Evolutionary conservation across 2,797 vertebrate genomes (phyloP).

Genomic region (Sebastes baramenuke): DNA sequence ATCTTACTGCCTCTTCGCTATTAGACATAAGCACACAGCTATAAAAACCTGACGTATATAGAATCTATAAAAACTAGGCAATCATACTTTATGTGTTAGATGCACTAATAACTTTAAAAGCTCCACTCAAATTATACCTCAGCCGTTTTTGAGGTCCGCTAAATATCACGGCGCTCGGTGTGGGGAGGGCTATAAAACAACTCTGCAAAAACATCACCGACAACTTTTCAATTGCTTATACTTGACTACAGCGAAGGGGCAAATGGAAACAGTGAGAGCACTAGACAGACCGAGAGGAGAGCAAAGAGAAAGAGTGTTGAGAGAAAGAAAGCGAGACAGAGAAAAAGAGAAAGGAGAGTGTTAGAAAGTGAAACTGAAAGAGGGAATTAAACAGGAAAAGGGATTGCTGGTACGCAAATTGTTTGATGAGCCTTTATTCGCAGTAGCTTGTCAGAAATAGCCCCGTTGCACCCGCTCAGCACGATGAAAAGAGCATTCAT

Average conservation of each 20-base stretch:
- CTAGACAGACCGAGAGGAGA: not conserved
- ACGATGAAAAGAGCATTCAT: conserved; percentile 25
- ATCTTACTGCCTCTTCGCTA: conserved; percentile 1
- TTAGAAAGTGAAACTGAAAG: not conserved
- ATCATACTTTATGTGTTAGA: conserved; percentile 41
- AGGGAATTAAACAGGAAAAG: conserved; percentile 9
- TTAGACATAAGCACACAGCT: conserved; percentile 25
- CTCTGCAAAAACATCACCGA: conserved; percentile 42
- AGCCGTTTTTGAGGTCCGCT: conserved; percentile 7
- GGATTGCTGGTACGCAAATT: not conserved
- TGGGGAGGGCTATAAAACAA: conserved; percentile 22
- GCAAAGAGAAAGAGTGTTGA: not conserved
- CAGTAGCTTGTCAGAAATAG: conserved; percentile 24
- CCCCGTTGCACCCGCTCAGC: conserved; percentile 25
- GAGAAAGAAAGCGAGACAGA: not conserved
- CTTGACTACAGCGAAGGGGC: conserved; percentile 39
- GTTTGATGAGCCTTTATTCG: conserved; percentile 37
- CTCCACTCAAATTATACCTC: conserved; percentile 35
- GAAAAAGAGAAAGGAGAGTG: not conserved
- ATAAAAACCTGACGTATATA: conserved; percentile 35
- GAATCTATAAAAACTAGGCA: conserved; percentile 48
- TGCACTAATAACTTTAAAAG: conserved; percentile 60
- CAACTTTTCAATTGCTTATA: conserved; percentile 33
- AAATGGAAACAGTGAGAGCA: conserved; percentile 38
- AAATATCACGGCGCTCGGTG: not conserved